Evolutionary conservation across 2,797 vertebrate genomes (phyloP).

Genomic region (Aldrovandia affinis): DNA sequence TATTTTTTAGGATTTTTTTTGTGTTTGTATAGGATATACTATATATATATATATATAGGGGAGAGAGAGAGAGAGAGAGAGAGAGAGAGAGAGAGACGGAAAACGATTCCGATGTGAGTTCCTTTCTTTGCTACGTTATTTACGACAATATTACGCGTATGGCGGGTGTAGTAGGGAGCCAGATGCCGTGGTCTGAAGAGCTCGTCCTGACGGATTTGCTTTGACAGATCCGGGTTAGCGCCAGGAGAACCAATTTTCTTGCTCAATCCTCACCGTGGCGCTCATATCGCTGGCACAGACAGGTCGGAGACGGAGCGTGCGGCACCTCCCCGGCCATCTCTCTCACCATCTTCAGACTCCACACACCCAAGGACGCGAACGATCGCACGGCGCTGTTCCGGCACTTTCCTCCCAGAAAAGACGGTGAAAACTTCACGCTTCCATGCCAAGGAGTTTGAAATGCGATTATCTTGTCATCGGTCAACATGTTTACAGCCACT

Average conservation of each 20-base stretch:
- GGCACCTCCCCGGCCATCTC: conserved; percentile 40
- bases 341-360: conserved; percentile 36
- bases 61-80: too few species aligned
- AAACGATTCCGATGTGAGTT: not conserved
- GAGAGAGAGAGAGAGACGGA: too few species aligned
- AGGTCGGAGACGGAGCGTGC: conserved; percentile 14
- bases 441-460: conserved; percentile 33
- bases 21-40: too few species aligned
- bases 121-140: conserved; percentile 36
- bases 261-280: conserved; percentile 36
- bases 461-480: conserved; percentile 1
- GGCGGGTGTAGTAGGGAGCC: conserved; percentile 57
- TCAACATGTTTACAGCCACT: conserved; percentile 23
- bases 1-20: not conserved
- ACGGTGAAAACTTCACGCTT: conserved; percentile 35
- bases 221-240: conserved; percentile 85
- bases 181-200: conserved; percentile 48
- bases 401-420: conserved; percentile 57
- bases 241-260: conserved; percentile 74
- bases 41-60: not conserved
- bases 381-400: conserved; percentile 61
- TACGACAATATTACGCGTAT: conserved; percentile 45
- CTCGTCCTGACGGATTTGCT: conserved; percentile 79
- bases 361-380: conserved; percentile 53
- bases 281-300: conserved; percentile 29